These are phyloP conservation scores for Eilema caniola DNA, from an alignment of 2,888 invertebrate genomes.

Conservation along the genomic window DNA sequence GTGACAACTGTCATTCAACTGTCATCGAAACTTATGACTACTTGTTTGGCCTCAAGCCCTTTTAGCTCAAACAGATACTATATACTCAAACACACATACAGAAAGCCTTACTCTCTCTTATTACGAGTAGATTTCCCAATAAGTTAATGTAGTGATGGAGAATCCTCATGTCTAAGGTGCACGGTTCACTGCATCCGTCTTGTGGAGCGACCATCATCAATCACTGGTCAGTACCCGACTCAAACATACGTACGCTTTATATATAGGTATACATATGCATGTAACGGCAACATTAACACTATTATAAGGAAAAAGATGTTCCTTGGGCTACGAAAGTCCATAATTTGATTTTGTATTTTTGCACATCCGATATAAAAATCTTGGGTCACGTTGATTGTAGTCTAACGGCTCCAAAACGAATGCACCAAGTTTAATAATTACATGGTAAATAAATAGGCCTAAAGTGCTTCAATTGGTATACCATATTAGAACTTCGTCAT, in stretches of 20 bases:
- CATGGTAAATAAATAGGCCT: too few species aligned
- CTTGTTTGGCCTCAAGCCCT: too few species aligned
- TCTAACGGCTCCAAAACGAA: too few species aligned
- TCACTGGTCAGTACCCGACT: slow-evolving; percentile 48
- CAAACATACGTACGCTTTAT: slow-evolving; percentile 9
- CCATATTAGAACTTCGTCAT: too few species aligned
- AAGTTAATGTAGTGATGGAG: slow-evolving; percentile 59
- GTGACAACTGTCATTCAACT: too few species aligned
- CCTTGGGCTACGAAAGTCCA: too few species aligned
- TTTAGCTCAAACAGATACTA: too few species aligned
- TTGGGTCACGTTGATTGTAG: too few species aligned
- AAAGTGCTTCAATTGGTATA: too few species aligned
- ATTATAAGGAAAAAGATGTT: not conserved
- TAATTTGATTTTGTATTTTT: slow-evolving; percentile 1
- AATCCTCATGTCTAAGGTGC: slow-evolving; percentile 52
- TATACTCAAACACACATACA: not conserved
- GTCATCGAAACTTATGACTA: too few species aligned
- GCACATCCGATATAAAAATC: too few species aligned
- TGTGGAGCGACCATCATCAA: slow-evolving; percentile 56
- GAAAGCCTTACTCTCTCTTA: slow-evolving; percentile 25
- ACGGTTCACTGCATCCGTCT: slow-evolving; percentile 60
- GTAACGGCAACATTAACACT: slow-evolving; percentile 3
- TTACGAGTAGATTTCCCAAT: slow-evolving; percentile 49
- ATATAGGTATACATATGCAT: not conserved
- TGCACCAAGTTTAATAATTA: too few species aligned